Evolutionary conservation across 2,113 vertebrate species (phyloP).

Genomic region (Alces alces): DNA sequence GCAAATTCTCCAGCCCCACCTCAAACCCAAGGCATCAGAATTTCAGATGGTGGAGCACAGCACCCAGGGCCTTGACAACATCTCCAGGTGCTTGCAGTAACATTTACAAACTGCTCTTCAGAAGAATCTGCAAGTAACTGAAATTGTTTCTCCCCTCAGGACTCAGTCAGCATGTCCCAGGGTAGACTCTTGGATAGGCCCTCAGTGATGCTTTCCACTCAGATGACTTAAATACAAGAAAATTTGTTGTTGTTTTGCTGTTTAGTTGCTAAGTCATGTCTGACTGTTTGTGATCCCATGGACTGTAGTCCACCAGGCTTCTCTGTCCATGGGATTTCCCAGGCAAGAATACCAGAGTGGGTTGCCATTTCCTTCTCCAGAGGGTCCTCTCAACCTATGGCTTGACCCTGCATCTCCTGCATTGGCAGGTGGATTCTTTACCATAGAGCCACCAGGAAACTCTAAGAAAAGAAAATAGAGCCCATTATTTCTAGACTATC

Average conservation of each 20-base stretch:
- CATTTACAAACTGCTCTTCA: neutral
- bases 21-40: neutral
- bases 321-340: neutral
- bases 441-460: neutral
- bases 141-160: neutral
- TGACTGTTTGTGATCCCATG: neutral
- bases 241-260: neutral
- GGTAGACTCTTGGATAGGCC: neutral
- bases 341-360: neutral
- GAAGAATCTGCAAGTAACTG: neutral
- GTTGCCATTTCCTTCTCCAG: neutral
- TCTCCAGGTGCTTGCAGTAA: neutral
- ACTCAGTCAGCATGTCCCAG: neutral
- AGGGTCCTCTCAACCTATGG: neutral
- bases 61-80: neutral
- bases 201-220: neutral
- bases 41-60: neutral
- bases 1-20: neutral
- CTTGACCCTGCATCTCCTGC: neutral
- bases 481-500: neutral
- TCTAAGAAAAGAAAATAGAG: neutral
- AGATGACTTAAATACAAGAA: neutral
- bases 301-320: neutral
- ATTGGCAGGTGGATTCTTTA: neutral
- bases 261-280: neutral